phyloP scores from a whole-genome alignment of 1,140 invertebrate genomes.

The Lineus longissimus region DNA sequence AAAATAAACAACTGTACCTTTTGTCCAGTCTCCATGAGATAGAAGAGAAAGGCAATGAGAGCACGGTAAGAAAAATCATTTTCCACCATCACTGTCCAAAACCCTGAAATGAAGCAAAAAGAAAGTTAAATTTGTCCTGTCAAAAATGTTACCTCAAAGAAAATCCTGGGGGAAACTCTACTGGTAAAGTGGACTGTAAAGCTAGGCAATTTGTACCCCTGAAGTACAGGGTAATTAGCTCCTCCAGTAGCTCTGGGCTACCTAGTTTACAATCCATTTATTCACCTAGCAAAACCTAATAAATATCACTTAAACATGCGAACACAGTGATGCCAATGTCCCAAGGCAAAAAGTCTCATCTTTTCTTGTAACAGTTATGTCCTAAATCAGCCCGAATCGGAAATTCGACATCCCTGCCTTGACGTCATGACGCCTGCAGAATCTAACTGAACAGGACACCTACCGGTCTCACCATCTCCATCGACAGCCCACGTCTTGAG shows the following conservation, averaged over 20 bases:
- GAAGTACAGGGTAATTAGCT: constrained; percentile 36
- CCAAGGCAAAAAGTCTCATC: too few species aligned
- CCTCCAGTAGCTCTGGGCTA: constrained; percentile 10
- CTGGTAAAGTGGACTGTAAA: constrained; percentile 23
- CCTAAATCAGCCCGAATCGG: too few species aligned
- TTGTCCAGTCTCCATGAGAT: constrained; percentile 56
- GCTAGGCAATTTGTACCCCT: constrained; percentile 14
- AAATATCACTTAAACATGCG: too few species aligned
- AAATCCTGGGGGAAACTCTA: constrained; percentile 21
- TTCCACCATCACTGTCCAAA: constrained; percentile 58
- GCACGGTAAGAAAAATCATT: constrained; percentile 55
- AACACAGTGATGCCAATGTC: too few species aligned
- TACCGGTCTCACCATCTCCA: constrained; percentile 6
- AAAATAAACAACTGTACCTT: too few species aligned
- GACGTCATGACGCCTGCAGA: too few species aligned
- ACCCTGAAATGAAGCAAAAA: constrained; percentile 35
- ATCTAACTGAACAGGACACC: too few species aligned
- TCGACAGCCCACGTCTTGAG: constrained; percentile 12
- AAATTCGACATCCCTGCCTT: too few species aligned
- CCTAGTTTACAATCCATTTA: not conserved
- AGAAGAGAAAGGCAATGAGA: constrained; percentile 57
- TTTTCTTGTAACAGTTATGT: too few species aligned
- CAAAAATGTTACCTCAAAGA: not conserved
- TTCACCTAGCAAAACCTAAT: not conserved
- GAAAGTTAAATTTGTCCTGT: not conserved